Percentiles rank a stretch among this genome's conserved stretches.
phyloP scores from a whole-genome alignment of 1,140 invertebrate genomes.

The Cydia amplana region DNA sequence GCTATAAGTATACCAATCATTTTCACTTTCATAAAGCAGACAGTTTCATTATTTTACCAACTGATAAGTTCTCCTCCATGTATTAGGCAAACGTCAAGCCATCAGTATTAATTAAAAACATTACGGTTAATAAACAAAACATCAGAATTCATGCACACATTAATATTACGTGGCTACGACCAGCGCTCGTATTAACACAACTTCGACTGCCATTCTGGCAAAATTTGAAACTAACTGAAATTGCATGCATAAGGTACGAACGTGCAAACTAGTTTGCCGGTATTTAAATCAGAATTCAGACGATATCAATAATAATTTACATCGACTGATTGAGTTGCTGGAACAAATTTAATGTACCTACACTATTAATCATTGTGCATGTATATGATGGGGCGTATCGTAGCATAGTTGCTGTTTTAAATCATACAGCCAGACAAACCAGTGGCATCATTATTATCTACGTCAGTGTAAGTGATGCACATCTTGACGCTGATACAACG shows the following conservation, averaged over 20 bases:
- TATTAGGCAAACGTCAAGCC: background rate
- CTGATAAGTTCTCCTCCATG: background rate
- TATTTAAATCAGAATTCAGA: conserved; percentile 3
- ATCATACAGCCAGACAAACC: background rate
- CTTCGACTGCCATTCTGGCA: background rate
- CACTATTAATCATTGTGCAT: too few relatives aligned
- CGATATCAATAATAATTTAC: conserved; percentile 14
- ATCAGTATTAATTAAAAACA: background rate
- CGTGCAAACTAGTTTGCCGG: conserved; percentile 13
- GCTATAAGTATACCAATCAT: too few relatives aligned
- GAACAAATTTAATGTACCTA: background rate
- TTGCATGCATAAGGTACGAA: conserved; percentile 5
- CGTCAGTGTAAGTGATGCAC: background rate
- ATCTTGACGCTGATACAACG: too few relatives aligned
- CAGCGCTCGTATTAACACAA: conserved; percentile 6
- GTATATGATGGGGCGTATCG: too few relatives aligned
- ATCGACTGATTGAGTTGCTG: background rate
- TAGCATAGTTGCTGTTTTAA: background rate
- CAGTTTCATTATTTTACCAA: background rate
- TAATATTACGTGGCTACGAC: background rate
- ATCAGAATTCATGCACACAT: background rate
- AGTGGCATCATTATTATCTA: background rate
- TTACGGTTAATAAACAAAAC: background rate
- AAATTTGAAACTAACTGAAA: conserved; percentile 15
- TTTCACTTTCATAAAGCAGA: too few relatives aligned